Evolutionary conservation across 2,113 vertebrate species (phyloP).

Genomic region (Microtus ochrogaster): DNA sequence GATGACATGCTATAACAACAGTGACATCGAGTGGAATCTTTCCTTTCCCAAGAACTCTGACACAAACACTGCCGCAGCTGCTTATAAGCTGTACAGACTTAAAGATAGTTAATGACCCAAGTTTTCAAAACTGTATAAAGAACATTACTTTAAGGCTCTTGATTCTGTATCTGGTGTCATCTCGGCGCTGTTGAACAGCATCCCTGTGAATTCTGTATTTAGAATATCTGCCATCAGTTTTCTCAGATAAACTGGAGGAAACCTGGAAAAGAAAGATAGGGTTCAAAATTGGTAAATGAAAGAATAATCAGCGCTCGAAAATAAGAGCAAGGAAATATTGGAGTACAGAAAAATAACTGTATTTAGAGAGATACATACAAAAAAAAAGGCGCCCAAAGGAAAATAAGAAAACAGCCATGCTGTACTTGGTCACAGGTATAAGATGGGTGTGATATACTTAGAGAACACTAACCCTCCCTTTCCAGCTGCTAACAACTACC

Average conservation of each 20-base stretch:
- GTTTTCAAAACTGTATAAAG: not conserved
- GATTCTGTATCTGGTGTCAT: constrained; percentile 89
- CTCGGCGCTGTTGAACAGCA: constrained; percentile 89
- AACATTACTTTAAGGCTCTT: constrained; percentile 88
- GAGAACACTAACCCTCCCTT: not conserved
- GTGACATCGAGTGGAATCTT: not conserved
- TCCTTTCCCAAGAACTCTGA: not conserved
- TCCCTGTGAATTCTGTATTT: constrained; percentile 91
- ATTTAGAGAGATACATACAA: not conserved
- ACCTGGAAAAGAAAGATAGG: constrained; percentile 86
- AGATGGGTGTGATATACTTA: not conserved
- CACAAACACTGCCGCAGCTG: not conserved
- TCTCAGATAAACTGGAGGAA: constrained; percentile 86
- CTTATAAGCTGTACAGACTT: not conserved
- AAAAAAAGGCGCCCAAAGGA: not conserved
- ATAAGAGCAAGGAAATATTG: constrained; percentile 16
- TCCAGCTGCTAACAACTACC: not conserved
- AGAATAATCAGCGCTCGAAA: not conserved
- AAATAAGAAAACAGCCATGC: not conserved
- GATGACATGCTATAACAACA: not conserved
- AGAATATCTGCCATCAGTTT: constrained; percentile 88
- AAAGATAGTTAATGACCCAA: not conserved
- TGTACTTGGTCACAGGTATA: constrained; percentile 1
- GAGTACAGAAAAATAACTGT: not conserved
- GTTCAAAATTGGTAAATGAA: not conserved